A percentile compares a stretch with the other conserved stretches of the same genome.
Evolutionary conservation across 2,797 vertebrate species (phyloP).

Genomic region (Anniella stebbinsi): DNA sequence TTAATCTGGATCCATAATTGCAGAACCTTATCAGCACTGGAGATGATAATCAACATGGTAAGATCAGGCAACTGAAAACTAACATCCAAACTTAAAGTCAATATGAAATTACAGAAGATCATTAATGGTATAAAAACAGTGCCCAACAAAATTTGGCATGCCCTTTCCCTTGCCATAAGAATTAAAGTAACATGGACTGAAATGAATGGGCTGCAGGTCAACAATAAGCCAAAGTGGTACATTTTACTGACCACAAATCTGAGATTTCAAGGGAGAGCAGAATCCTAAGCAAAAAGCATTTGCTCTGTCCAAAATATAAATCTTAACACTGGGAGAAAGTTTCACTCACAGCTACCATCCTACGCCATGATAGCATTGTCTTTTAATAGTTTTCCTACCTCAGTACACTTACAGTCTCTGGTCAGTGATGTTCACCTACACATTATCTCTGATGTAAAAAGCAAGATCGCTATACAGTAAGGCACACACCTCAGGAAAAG

Average conservation of each 20-base stretch:
- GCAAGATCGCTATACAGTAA: neutral
- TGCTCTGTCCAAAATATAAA: neutral
- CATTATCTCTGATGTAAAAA: neutral
- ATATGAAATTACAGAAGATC: neutral
- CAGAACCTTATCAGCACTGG: neutral
- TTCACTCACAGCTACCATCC: neutral
- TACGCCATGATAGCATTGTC: neutral
- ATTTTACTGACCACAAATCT: neutral
- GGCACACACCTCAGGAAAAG: neutral
- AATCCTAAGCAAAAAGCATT: neutral
- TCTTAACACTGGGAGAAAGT: neutral
- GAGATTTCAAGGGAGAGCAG: neutral
- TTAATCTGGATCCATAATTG: slow-evolving; percentile 14
- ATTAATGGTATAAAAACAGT: neutral
- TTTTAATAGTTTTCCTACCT: neutral
- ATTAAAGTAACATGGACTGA: neutral
- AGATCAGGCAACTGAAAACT: neutral
- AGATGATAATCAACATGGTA: neutral
- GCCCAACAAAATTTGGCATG: neutral
- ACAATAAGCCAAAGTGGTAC: neutral
- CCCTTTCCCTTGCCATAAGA: no score
- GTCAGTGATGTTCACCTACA: neutral
- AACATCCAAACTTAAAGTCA: neutral
- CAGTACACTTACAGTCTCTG: neutral
- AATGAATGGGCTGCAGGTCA: neutral